Evolutionary conservation across 2,113 vertebrate species (phyloP).

Genomic region (Prietella phreatophila): DNA sequence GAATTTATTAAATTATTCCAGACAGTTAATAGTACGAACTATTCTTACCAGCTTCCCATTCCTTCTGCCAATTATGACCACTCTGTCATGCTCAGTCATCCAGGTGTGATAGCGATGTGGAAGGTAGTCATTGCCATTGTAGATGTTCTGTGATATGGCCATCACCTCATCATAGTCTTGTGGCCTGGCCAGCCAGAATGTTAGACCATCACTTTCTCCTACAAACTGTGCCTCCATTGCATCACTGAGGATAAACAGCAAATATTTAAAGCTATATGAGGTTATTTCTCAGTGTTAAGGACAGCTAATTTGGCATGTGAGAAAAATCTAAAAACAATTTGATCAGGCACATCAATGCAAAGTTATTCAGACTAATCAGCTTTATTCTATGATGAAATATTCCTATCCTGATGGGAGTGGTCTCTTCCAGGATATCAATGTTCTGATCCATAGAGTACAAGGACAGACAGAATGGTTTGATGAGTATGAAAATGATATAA

Average conservation of each 20-base stretch:
- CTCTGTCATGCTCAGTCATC: constrained; percentile 56
- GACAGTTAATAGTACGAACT: not conserved
- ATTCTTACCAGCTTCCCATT: constrained; percentile 50
- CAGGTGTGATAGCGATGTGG: constrained; percentile 56
- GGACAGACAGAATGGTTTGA: not conserved
- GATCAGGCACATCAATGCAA: not conserved
- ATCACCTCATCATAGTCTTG: constrained; percentile 61
- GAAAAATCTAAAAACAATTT: not conserved
- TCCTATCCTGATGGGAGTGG: not conserved
- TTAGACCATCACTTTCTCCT: constrained; percentile 54
- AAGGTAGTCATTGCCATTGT: constrained; percentile 57
- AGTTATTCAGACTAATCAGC: not conserved
- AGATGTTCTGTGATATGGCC: constrained; percentile 57
- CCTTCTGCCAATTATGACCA: constrained; percentile 56
- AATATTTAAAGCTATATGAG: not conserved
- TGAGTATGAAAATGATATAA: not conserved
- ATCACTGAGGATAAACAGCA: not conserved
- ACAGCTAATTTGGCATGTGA: not conserved
- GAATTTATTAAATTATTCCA: not conserved
- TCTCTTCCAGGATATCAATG: not conserved
- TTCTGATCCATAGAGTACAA: not conserved
- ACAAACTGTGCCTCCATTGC: constrained; percentile 49
- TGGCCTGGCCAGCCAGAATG: constrained; percentile 55
- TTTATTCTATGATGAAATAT: not conserved
- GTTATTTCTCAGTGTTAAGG: not conserved